Conservation (phyloP, 2,113 vertebrate species). For the Benitochromis conjunctus region DNA sequence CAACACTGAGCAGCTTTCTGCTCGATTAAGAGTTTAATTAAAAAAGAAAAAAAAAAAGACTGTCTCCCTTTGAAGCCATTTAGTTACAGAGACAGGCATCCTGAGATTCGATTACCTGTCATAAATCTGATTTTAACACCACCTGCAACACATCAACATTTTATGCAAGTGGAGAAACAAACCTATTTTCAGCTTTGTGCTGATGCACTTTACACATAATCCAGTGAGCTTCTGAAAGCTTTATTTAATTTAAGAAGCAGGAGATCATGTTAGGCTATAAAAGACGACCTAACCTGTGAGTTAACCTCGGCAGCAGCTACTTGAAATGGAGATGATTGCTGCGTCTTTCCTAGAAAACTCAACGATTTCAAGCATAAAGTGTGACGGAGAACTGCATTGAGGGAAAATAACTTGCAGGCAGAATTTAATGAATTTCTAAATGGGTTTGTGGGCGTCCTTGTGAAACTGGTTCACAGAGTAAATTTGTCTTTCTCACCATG, state of each 20-base stretch:
- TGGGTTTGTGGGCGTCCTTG: not conserved
- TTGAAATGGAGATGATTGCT: not conserved
- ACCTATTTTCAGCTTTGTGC: not conserved
- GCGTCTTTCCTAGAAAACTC: not conserved
- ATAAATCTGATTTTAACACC: not conserved
- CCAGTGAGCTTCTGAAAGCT: not conserved
- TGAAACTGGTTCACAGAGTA: not conserved
- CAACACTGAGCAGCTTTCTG: not conserved
- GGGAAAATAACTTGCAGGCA: not conserved
- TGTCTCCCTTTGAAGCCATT: not conserved
- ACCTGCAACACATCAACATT: not conserved
- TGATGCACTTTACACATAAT: not conserved
- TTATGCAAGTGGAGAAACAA: not conserved
- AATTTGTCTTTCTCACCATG: not conserved
- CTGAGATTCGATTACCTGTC: not conserved
- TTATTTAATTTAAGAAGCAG: not conserved
- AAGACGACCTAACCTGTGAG: not conserved
- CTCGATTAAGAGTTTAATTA: not conserved
- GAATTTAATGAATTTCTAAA: not conserved
- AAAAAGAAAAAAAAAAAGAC: not conserved
- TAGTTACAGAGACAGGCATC: not conserved
- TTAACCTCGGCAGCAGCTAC: not conserved
- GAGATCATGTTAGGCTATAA: not conserved
- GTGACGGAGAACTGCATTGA: not conserved
- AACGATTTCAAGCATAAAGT: not conserved